These are phyloP conservation scores for Adelosebastes latens DNA, from an alignment of 2,797 vertebrate species.

Conservation along the genomic window DNA sequence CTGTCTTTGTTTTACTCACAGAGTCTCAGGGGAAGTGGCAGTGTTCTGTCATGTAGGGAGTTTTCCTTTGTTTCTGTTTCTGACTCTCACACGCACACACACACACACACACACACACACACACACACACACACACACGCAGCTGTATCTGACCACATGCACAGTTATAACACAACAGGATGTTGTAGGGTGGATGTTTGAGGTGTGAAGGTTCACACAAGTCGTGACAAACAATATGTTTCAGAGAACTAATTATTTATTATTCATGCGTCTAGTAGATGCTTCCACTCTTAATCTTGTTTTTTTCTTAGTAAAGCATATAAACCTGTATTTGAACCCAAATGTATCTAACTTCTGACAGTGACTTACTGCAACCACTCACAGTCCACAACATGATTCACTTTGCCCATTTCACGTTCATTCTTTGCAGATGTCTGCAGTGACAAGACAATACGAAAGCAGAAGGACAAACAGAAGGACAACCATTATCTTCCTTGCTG, in stretches of 20 bases:
- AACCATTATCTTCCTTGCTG: constrained; percentile 54
- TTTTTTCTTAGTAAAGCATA: background rate
- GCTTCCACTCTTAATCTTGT: background rate
- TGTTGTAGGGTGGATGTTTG: constrained; percentile 70
- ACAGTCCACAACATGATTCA: constrained; percentile 12
- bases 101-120: background rate
- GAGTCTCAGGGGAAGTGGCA: constrained; percentile 61
- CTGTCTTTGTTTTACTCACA: constrained; percentile 56
- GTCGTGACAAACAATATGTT: constrained; percentile 60
- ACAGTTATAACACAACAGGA: constrained; percentile 77
- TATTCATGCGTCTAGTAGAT: constrained; percentile 10
- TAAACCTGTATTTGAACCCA: background rate
- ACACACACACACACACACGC: constrained; percentile 4
- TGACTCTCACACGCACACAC: constrained; percentile 33
- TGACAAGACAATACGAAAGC: constrained; percentile 41
- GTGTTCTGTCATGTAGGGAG: constrained; percentile 54
- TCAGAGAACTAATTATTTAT: constrained; percentile 59
- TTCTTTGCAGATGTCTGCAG: constrained; percentile 43
- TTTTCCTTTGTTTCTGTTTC: constrained; percentile 66
- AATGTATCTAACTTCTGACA: background rate
- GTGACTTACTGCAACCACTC: constrained; percentile 5
- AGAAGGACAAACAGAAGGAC: constrained; percentile 60
- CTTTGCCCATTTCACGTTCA: constrained; percentile 21
- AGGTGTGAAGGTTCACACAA: constrained; percentile 71
- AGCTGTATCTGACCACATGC: constrained; percentile 75